Conservation (phyloP, 1,140 invertebrate species). For the Drosophila eugracilis region DNA sequence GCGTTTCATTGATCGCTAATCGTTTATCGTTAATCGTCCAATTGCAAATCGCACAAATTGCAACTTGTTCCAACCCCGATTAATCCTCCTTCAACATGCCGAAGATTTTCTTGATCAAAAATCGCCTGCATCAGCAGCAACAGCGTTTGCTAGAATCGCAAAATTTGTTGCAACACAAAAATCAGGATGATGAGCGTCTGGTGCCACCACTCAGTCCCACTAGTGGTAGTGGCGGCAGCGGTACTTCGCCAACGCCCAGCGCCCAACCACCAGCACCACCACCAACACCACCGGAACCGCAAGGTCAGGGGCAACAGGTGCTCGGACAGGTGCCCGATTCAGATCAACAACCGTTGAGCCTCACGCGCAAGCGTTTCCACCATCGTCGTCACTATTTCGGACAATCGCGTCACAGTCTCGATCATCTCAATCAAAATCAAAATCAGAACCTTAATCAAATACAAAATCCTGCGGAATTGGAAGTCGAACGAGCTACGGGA, state of each 20-base stretch:
- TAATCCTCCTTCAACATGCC: constrained; percentile 87
- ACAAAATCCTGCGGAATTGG: constrained; percentile 29
- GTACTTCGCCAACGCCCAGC: constrained; percentile 32
- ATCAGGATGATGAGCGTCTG: constrained; percentile 84
- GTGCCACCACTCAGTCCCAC: constrained; percentile 83
- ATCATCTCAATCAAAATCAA: constrained; percentile 17
- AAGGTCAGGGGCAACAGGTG: constrained; percentile 50
- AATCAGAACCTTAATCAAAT: constrained; percentile 8
- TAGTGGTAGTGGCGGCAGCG: constrained; percentile 17
- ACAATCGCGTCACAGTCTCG: constrained; percentile 68
- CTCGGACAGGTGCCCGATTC: constrained; percentile 10
- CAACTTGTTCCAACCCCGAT: no score
- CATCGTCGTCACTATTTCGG: constrained; percentile 82
- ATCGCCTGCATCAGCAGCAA: constrained; percentile 94
- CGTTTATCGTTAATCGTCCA: constrained; percentile 14
- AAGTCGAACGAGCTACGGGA: constrained; percentile 22
- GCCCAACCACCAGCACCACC: constrained; percentile 72
- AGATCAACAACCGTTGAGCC: constrained; percentile 64
- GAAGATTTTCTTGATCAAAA: constrained; percentile 95
- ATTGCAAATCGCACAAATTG: no score
- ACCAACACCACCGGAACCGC: constrained; percentile 77
- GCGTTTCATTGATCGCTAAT: constrained; percentile 12
- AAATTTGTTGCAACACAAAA: constrained; percentile 87
- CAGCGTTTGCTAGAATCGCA: constrained; percentile 91
- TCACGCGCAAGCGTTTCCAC: constrained; percentile 76